phyloP scores from a whole-genome alignment of 2,888 invertebrate genomes.

The Prenolepis imparis region DNA sequence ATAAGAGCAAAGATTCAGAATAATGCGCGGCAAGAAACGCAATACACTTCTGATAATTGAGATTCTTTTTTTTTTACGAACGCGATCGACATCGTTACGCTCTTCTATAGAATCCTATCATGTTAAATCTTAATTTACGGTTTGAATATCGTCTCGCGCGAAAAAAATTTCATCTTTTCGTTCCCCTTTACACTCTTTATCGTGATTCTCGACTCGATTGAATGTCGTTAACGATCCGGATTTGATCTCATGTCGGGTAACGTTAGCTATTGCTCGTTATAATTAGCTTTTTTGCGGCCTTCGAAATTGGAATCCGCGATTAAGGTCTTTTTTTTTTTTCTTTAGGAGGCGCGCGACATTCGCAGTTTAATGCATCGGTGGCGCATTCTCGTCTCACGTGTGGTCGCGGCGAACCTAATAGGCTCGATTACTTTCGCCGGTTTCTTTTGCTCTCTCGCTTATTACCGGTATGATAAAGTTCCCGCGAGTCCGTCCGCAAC shows the following conservation, averaged over 20 bases:
- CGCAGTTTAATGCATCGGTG: conserved; percentile 29
- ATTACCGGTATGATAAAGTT: conserved; percentile 55
- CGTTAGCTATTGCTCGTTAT: conserved; percentile 47
- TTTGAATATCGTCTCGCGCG: conserved; percentile 49
- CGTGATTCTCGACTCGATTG: background rate
- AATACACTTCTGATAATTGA: conserved; percentile 60
- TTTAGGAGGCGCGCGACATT: conserved; percentile 31
- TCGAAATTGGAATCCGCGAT: conserved; percentile 19
- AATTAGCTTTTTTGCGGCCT: conserved; percentile 20
- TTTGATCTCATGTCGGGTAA: conserved; percentile 56
- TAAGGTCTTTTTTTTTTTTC: conserved; percentile 20
- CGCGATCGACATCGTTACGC: conserved; percentile 65
- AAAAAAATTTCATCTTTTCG: conserved; percentile 33
- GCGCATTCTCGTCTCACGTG: conserved; percentile 41
- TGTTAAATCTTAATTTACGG: conserved; percentile 70
- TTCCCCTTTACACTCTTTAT: background rate
- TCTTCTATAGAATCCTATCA: conserved; percentile 33
- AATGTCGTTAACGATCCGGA: background rate
- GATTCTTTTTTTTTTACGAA: conserved; percentile 65
- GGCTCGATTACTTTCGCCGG: conserved; percentile 43
- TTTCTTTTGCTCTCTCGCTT: conserved; percentile 42
- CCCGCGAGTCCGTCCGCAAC: conserved; percentile 39
- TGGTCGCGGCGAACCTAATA: conserved; percentile 49
- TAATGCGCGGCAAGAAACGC: conserved; percentile 15
- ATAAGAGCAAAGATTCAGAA: conserved; percentile 5